Conservation (phyloP, 2,113 vertebrate genomes). For the Upupa epops region DNA sequence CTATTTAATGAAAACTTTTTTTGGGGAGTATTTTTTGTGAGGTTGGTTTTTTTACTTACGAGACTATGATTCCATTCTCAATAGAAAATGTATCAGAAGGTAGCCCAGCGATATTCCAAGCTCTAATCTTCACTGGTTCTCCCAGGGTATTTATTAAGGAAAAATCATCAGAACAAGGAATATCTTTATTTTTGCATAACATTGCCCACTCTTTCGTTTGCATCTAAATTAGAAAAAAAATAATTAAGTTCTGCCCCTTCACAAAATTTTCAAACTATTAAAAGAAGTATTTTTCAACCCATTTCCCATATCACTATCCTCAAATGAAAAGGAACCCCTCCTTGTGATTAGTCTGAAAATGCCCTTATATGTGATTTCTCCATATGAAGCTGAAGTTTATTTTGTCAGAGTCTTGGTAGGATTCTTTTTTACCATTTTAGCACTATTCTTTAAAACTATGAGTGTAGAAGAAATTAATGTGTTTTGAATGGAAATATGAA, state of each 20-base stretch:
- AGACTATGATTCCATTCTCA: conserved; percentile 90
- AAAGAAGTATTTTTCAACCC: neutral
- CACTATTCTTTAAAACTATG: neutral
- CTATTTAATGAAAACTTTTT: neutral
- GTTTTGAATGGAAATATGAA: neutral
- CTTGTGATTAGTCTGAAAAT: neutral
- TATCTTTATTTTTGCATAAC: conserved; percentile 77
- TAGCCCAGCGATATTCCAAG: conserved; percentile 89
- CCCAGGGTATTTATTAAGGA: conserved; percentile 84
- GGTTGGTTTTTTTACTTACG: conserved; percentile 74
- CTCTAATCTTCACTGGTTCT: conserved; percentile 84
- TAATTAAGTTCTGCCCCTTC: neutral
- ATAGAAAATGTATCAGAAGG: conserved; percentile 90
- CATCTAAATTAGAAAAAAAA: conserved; percentile 67
- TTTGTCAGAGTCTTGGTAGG: neutral
- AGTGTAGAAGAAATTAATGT: neutral
- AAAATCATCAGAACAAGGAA: conserved; percentile 85
- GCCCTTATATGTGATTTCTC: neutral
- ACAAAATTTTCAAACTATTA: neutral
- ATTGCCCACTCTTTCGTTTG: conserved; percentile 83
- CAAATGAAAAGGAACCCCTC: neutral
- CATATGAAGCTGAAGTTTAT: neutral
- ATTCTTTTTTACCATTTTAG: neutral
- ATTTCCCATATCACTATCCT: neutral
- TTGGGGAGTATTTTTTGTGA: neutral